Evolutionary conservation across 2,888 invertebrate species (phyloP).

Genomic region (Drosophila peninsularis): DNA sequence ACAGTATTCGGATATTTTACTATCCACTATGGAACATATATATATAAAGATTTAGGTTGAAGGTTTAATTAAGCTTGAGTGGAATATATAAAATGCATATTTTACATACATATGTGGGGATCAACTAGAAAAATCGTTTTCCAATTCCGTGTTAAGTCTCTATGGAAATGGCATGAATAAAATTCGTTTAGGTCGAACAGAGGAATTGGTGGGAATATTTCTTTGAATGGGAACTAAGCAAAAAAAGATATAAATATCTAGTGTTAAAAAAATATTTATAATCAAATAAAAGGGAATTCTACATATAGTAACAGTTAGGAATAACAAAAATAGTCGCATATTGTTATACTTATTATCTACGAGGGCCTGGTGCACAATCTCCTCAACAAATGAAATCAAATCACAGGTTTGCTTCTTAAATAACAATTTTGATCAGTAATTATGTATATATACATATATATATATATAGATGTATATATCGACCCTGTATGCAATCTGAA

Average conservation of each 20-base stretch:
- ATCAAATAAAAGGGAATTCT: background rate
- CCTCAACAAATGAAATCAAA: constrained; percentile 49
- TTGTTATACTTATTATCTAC: constrained; percentile 22
- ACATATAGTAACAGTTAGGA: background rate
- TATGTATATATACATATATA: too few relatives aligned
- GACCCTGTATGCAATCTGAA: constrained; percentile 41
- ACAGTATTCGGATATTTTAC: too few relatives aligned
- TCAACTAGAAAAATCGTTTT: background rate
- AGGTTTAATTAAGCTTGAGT: too few relatives aligned
- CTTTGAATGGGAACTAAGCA: background rate
- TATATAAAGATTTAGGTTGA: too few relatives aligned
- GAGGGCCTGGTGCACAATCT: constrained; percentile 10
- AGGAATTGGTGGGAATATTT: background rate
- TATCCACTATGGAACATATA: too few relatives aligned
- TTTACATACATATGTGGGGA: background rate
- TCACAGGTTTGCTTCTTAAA: constrained; percentile 53
- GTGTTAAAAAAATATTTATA: too few relatives aligned
- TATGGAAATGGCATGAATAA: background rate
- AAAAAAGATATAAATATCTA: too few relatives aligned
- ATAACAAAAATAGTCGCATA: background rate
- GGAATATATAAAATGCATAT: background rate
- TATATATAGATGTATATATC: constrained; percentile 14
- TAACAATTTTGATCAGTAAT: constrained; percentile 35
- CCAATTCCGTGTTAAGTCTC: background rate
- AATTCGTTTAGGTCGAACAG: background rate